Conservation (phyloP, 2,797 vertebrate genomes). For the Merluccius polli region DNA sequence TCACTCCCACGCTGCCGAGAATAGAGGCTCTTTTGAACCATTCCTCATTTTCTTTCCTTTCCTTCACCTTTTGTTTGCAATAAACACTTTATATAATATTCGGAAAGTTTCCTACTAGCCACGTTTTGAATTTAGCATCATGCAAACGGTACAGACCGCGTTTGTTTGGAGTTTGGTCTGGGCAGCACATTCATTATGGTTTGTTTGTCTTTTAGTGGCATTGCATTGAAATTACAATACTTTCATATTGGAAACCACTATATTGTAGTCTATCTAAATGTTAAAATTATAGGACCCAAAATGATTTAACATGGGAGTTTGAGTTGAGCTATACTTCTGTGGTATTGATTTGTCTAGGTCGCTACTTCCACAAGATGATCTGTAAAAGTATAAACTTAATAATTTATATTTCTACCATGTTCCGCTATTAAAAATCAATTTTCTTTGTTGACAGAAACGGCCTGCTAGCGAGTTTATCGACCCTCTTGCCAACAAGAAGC, state of each 20-base stretch:
- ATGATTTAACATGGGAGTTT: not conserved
- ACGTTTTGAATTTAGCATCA: not conserved
- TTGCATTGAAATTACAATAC: not conserved
- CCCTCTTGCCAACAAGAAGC: conserved; percentile 89
- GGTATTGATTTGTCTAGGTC: not conserved
- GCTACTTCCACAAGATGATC: not conserved
- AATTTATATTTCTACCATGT: not conserved
- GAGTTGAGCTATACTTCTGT: not conserved
- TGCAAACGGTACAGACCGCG: not conserved
- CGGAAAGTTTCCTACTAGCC: not conserved
- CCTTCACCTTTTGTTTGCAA: not conserved
- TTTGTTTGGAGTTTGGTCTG: not conserved
- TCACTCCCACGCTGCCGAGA: not conserved
- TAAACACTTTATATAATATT: not conserved
- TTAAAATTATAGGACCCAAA: not conserved
- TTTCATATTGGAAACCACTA: not conserved
- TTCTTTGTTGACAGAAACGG: conserved; percentile 79
- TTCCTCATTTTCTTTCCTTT: not conserved
- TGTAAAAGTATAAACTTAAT: conserved; percentile 6
- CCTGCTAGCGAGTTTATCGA: conserved; percentile 87
- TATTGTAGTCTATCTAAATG: not conserved
- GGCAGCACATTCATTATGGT: not conserved
- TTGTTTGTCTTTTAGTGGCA: not conserved
- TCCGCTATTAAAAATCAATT: conserved; percentile 17
- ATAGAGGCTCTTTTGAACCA: not conserved